phyloP scores from a whole-genome alignment of 1,140 invertebrate species.

The Colletes latitarsis region DNA sequence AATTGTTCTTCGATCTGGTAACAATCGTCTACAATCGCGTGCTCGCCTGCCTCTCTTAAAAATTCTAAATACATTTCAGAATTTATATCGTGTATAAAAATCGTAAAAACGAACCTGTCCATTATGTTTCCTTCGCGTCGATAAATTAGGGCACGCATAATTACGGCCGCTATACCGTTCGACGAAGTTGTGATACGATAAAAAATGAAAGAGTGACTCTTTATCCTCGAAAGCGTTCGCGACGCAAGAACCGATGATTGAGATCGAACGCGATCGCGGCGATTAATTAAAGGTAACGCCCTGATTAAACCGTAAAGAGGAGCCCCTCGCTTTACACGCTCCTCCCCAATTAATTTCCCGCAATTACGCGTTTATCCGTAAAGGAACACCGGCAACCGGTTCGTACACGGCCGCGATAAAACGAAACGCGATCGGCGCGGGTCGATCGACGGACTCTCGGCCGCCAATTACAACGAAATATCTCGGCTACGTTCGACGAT shows the following conservation, averaged over 20 bases:
- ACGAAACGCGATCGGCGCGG: slow-evolving; percentile 10
- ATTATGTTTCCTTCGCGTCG: too few species aligned
- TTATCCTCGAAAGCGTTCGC: neutral
- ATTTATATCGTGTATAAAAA: too few species aligned
- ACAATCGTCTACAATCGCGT: neutral
- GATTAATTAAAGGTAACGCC: slow-evolving; percentile 21
- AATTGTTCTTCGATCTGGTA: slow-evolving; percentile 51
- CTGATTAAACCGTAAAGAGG: neutral
- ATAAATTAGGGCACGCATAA: too few species aligned
- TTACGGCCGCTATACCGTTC: too few species aligned
- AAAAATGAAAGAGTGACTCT: too few species aligned
- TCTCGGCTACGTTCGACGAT: neutral
- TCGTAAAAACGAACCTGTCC: too few species aligned
- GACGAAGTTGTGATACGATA: too few species aligned
- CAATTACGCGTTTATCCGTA: neutral
- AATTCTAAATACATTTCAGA: too few species aligned
- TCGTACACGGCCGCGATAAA: slow-evolving; percentile 14
- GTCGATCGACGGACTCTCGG: neutral
- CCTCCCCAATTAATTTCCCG: slow-evolving; percentile 20
- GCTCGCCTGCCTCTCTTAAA: too few species aligned
- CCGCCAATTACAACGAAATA: slow-evolving; percentile 22
- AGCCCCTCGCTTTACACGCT: too few species aligned
- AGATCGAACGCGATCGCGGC: neutral
- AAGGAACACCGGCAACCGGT: slow-evolving; percentile 28
- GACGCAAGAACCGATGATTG: neutral